Conservation (phyloP, 1,140 invertebrate genomes). For the Andrena cerasifolii region DNA sequence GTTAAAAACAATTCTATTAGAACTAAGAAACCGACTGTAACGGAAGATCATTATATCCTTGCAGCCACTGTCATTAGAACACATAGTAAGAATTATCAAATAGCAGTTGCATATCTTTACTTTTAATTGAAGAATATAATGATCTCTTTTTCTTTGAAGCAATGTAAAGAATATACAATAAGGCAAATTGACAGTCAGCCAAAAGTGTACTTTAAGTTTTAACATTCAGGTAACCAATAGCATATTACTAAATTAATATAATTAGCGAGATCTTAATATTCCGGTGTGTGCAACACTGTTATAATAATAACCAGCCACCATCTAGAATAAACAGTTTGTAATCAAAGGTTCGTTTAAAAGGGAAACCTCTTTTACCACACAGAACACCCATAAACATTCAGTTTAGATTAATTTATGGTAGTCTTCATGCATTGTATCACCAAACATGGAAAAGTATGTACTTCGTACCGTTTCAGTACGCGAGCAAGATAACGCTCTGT, state of each 20-base stretch:
- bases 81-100: constrained; percentile 1
- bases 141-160: constrained; percentile 54
- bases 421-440: constrained; percentile 51
- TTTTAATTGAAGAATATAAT: constrained; percentile 64
- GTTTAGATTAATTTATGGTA: constrained; percentile 36
- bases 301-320: constrained; percentile 74
- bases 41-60: constrained; percentile 68
- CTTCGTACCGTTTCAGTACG: constrained; percentile 20
- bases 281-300: constrained; percentile 63
- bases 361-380: constrained; percentile 42
- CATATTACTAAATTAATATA: constrained; percentile 63
- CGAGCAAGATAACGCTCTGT: background rate
- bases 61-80: constrained; percentile 11
- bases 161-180: constrained; percentile 57
- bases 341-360: constrained; percentile 35
- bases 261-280: constrained; percentile 58
- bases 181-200: constrained; percentile 73
- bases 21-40: constrained; percentile 16
- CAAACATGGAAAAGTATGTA: constrained; percentile 1
- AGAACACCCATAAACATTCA: constrained; percentile 52
- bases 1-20: constrained; percentile 62
- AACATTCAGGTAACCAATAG: constrained; percentile 63
- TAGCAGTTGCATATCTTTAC: constrained; percentile 2
- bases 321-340: constrained; percentile 60
- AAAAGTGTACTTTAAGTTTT: constrained; percentile 61